Base-by-base conservation (phyloP, 2,888 invertebrate genomes). In the Megamerina dolium region DNA sequence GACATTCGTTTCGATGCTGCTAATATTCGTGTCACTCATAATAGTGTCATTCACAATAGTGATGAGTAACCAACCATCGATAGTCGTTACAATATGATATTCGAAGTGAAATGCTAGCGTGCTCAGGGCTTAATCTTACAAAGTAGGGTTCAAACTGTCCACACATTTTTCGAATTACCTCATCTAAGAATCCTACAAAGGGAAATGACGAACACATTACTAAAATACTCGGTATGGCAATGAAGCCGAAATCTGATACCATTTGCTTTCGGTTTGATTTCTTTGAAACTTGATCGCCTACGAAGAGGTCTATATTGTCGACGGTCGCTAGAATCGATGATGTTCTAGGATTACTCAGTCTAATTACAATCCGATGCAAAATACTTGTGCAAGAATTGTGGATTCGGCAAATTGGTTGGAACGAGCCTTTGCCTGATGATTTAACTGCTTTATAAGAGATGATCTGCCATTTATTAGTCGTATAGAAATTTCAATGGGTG, bases 241-340 rank as follows among this genome's bases (percentile, higher is more conserved):
- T 18, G 34, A 34, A 34, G 20, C 34, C 34, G 14, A 18, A n/a
- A 6, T 12, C 20, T 19, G 34, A 34, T 19, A 18, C 12, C 8
- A 34, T 18, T 34, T 34, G 34, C 12, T 34, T 34, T 34, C 18
- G 34, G 2, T 34, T 34, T 3, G 34, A 34, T 12, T 34, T 34
- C 14, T 4, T 19, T 9, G 9, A 14, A 5, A 19, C 18, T 19
- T n/a, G 20, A 34, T 8, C 18, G 12, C 9, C 8, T 19, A 34
- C 34, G 3, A 34, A 34, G 19, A 12, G 31, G 8, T 30, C 31
- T 13, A 30, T 30, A n/a, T 30, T 13, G 13, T 30, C 31, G 13
- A 30, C 31, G 8, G 31, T 30, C 3, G 31, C 31, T 8, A 30
- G 13, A 19, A 34, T 17, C n/a, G 18, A 18, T 12, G 34, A 18